Percentiles rank a stretch among this genome's conserved stretches.
Evolutionary conservation across 2,113 vertebrate genomes (phyloP).

Genomic region (Raja brachyura): DNA sequence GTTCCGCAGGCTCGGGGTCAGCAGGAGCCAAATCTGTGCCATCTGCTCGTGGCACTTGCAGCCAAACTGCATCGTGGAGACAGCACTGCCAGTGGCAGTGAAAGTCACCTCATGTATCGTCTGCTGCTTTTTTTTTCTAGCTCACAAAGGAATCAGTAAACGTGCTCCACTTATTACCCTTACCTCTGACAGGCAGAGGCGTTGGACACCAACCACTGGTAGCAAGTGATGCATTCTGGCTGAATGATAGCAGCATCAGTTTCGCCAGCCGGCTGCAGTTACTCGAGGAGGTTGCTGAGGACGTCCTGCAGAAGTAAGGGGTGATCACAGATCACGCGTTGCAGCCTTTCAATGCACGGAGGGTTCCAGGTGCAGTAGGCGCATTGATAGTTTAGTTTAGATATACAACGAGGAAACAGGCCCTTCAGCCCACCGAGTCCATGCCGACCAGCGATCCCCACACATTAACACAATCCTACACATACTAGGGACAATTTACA

Average conservation of each 20-base stretch:
- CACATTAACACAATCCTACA: too few relatives aligned
- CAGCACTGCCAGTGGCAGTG: background rate
- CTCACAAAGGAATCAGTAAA: background rate
- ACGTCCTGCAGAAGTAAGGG: background rate
- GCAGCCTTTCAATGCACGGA: background rate
- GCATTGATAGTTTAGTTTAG: too few relatives aligned
- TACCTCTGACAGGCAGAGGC: background rate
- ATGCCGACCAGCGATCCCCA: too few relatives aligned
- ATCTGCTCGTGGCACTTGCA: background rate
- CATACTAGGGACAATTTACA: too few relatives aligned
- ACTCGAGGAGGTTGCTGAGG: background rate
- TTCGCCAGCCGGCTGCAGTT: background rate
- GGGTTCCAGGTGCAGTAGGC: background rate
- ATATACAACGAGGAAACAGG: too few relatives aligned
- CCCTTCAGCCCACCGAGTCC: too few relatives aligned
- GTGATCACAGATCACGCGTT: background rate
- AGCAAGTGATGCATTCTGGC: background rate
- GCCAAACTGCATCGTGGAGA: background rate
- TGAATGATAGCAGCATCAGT: background rate
- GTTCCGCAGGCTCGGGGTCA: constrained; percentile 9
- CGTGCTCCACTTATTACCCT: background rate
- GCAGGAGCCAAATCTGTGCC: background rate
- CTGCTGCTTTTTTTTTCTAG: background rate
- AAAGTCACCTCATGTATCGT: background rate
- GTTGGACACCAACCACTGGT: too few relatives aligned